Evolutionary conservation across 2,888 invertebrate species (phyloP).

Genomic region (Drosophila mimica): DNA sequence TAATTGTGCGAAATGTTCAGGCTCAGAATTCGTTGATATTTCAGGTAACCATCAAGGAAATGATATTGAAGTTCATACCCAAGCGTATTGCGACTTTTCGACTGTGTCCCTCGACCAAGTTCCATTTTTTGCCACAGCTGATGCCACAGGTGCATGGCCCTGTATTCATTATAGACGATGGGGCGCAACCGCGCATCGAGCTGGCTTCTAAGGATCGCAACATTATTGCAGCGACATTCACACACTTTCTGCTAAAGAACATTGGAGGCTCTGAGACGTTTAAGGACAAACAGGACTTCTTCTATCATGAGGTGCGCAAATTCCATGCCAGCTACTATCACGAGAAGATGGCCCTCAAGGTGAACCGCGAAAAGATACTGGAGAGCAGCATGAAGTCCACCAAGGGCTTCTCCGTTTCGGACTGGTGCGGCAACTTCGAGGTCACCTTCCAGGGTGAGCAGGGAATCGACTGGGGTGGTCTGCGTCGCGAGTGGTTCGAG

Average conservation of each 20-base stretch:
- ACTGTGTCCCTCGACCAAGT: slow-evolving; percentile 97
- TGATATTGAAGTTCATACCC: slow-evolving; percentile 96
- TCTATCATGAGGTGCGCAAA: slow-evolving; percentile 93
- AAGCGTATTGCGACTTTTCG: slow-evolving; percentile 96
- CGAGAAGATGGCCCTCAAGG: slow-evolving; percentile 93
- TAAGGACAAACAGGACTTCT: slow-evolving; percentile 92
- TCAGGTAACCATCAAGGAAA: slow-evolving; percentile 94
- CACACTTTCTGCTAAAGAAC: slow-evolving; percentile 95
- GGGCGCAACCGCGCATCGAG: slow-evolving; percentile 94
- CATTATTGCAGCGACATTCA: slow-evolving; percentile 96
- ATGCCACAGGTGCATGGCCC: slow-evolving; percentile 86
- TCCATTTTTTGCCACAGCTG: slow-evolving; percentile 87
- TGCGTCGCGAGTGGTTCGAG: slow-evolving; percentile 97
- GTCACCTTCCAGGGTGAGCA: slow-evolving; percentile 97
- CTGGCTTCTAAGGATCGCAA: slow-evolving; percentile 93
- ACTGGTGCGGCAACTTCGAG: slow-evolving; percentile 98
- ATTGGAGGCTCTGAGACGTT: slow-evolving; percentile 98
- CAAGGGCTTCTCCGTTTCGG: slow-evolving; percentile 92
- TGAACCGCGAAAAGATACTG: slow-evolving; percentile 92
- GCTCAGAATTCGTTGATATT: slow-evolving; percentile 84
- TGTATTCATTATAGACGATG: slow-evolving; percentile 93
- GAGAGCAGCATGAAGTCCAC: slow-evolving; percentile 94
- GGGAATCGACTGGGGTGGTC: slow-evolving; percentile 97
- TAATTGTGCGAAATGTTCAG: slow-evolving; percentile 56
- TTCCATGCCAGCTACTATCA: slow-evolving; percentile 95